These are phyloP conservation scores for Ichneumon xanthorius DNA, from an alignment of 2,888 invertebrate genomes.

Conservation along the genomic window DNA sequence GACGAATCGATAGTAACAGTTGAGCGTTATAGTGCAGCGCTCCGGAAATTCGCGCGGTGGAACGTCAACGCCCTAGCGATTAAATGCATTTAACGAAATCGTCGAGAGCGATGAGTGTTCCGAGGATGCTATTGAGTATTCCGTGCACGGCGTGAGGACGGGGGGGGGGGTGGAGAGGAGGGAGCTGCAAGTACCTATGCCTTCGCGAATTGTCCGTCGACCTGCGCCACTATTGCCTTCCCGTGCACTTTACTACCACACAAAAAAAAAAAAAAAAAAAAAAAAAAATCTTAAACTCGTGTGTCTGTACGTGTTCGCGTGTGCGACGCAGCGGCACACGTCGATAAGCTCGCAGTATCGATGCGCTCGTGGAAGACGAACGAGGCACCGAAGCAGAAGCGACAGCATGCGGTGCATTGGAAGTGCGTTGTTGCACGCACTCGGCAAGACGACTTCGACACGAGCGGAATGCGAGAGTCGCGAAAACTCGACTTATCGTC, in stretches of 20 bases:
- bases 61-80: conserved; percentile 50
- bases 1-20: no score
- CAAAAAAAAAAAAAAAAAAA: neutral
- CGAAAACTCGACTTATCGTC: conserved; percentile 61
- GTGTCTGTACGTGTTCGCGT: neutral
- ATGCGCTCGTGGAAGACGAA: conserved; percentile 29
- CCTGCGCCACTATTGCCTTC: conserved; percentile 1
- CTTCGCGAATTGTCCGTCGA: conserved; percentile 39
- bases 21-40: neutral
- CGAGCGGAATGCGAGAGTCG: conserved; percentile 72
- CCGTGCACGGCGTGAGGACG: conserved; percentile 25
- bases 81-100: conserved; percentile 44
- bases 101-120: conserved; percentile 8
- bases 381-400: neutral
- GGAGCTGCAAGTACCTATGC: conserved; percentile 4
- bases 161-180: neutral
- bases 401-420: conserved; percentile 49
- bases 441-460: conserved; percentile 59
- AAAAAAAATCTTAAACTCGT: neutral
- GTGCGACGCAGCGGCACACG: neutral
- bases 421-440: conserved; percentile 77
- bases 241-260: conserved; percentile 2
- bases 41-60: conserved; percentile 35
- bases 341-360: conserved; percentile 6
- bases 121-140: conserved; percentile 50